phyloP scores from a whole-genome alignment of 92 coral and sea anemone species.

The Porites rus region DNA sequence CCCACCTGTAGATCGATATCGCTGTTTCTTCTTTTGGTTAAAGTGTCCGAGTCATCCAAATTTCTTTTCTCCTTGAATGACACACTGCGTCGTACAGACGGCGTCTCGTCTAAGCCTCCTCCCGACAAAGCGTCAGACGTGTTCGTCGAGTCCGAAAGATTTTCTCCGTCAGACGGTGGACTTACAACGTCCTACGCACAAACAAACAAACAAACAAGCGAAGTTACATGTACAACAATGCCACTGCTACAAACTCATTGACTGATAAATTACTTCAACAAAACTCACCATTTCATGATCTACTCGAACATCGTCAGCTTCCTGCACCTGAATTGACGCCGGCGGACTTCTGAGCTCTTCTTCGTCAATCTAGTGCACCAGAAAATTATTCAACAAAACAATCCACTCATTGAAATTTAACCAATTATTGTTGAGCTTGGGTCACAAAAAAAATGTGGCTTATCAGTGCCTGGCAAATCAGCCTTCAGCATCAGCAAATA shows the following conservation, averaged over 20 bases:
- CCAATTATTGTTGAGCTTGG: too few species aligned
- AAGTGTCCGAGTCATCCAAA: slow-evolving; percentile 53
- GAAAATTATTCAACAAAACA: background rate
- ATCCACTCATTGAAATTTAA: too few species aligned
- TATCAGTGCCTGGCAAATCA: too few species aligned
- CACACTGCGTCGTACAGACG: slow-evolving; percentile 86
- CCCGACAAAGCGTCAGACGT: slow-evolving; percentile 72
- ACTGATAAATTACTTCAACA: background rate
- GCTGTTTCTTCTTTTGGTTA: slow-evolving; percentile 85
- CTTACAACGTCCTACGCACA: slow-evolving; percentile 80
- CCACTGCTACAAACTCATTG: too few species aligned
- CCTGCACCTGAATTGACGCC: slow-evolving; percentile 1
- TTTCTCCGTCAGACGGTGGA: slow-evolving; percentile 92
- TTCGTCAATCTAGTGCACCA: slow-evolving; percentile 41
- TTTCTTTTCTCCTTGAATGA: slow-evolving; percentile 87
- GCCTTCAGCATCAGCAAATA: too few species aligned
- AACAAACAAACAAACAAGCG: background rate
- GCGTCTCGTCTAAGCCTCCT: slow-evolving; percentile 53
- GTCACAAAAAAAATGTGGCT: too few species aligned
- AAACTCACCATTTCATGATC: slow-evolving; percentile 39
- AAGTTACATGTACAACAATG: too few species aligned
- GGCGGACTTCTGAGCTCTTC: slow-evolving; percentile 39
- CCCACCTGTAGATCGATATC: slow-evolving; percentile 90
- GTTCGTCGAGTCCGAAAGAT: slow-evolving; percentile 85
- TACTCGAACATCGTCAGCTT: slow-evolving; percentile 12